Evolutionary conservation across 1,140 invertebrate species (phyloP), one percentile per base, ranked within the genome.

Genomic region (Drosophila nigromelanica): DNA sequence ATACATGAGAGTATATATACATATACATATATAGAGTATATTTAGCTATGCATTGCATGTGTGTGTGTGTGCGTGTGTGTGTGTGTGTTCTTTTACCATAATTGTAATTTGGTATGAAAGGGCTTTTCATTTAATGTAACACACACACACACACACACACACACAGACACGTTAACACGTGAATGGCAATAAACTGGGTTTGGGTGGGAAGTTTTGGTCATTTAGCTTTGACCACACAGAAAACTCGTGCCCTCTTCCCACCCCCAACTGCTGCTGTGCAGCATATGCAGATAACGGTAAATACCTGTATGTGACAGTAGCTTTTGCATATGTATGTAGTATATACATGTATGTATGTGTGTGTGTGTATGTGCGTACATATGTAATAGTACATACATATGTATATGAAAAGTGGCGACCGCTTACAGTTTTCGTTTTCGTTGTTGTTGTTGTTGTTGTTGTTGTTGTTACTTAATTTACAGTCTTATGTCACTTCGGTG

Each of bases 401-500:
- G 54, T 62, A 55, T 67, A 70, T 62, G 47, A 50, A 60, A 62
- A 60, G 40, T 18, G 18, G 18, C 18, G 47, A 45, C 56, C 64
- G 78, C 67, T 87, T 81, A 81, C 72, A 71, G 55, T 51, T 58
- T 30, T 30, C 18, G 18, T 42, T 33, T 33, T 33, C 18, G 1
- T 2, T 18, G 1, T 18, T 18, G 18, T 66, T 51, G 15, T 21
- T 40, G 60, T 66, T n/a, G n/a, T n/a, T 59, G 51, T 76, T 67
- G 68, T 86, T 85, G 69, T 73, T 87, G 68, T 79, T 87, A 73
- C 73, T 89, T 89, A 89, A 89, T 89, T 89, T 89, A 89, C 83
- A 89, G 83, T 85, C 85, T 89, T 89, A 87, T 86, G 83, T 83
- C 83, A 89, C 83, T 89, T 89, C 81, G 80, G 85, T 89, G 83